Conservation (phyloP, 2,113 vertebrate genomes). For the Spilogale gracilis region DNA sequence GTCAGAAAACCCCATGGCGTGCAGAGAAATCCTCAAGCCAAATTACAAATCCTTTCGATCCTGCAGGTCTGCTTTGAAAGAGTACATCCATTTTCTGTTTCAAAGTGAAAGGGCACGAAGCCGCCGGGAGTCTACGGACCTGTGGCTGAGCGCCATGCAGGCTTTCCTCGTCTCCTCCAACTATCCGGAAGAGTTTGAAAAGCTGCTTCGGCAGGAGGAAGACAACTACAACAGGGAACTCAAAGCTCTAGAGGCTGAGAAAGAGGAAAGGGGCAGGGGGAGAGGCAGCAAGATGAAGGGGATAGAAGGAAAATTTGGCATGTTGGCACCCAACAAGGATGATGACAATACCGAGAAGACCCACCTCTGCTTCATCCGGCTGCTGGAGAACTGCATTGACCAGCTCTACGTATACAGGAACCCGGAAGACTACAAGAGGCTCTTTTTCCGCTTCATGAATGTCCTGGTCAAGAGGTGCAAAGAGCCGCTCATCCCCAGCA, state of each 20-base stretch:
- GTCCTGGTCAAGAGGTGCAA: slow-evolving; percentile 87
- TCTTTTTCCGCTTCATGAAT: slow-evolving; percentile 91
- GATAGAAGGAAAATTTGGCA: slow-evolving; percentile 87
- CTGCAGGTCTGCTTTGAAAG: slow-evolving; percentile 81
- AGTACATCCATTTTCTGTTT: slow-evolving; percentile 85
- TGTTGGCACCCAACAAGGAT: slow-evolving; percentile 87
- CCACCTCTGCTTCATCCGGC: slow-evolving; percentile 89
- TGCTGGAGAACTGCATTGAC: slow-evolving; percentile 87
- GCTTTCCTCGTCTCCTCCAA: slow-evolving; percentile 85
- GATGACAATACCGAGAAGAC: slow-evolving; percentile 66
- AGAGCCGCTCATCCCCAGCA: slow-evolving; percentile 86
- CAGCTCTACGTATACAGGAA: slow-evolving; percentile 87
- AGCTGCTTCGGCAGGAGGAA: slow-evolving; percentile 87
- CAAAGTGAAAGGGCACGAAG: slow-evolving; percentile 63
- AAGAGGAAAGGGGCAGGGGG: slow-evolving; percentile 45
- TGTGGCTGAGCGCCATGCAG: slow-evolving; percentile 88
- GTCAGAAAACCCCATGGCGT: slow-evolving; percentile 86
- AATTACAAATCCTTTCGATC: slow-evolving; percentile 71
- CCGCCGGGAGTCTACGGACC: slow-evolving; percentile 89
- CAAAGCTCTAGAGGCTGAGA: slow-evolving; percentile 62
- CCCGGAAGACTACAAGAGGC: slow-evolving; percentile 84
- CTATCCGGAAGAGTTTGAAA: slow-evolving; percentile 88
- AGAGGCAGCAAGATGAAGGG: slow-evolving; percentile 76
- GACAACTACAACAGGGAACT: slow-evolving; percentile 85
- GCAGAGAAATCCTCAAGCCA: slow-evolving; percentile 86